Evolutionary conservation across 2,797 vertebrate genomes (phyloP), one percentile per base, ranked within the genome.

Genomic region (Spondyliosoma cantharus): DNA sequence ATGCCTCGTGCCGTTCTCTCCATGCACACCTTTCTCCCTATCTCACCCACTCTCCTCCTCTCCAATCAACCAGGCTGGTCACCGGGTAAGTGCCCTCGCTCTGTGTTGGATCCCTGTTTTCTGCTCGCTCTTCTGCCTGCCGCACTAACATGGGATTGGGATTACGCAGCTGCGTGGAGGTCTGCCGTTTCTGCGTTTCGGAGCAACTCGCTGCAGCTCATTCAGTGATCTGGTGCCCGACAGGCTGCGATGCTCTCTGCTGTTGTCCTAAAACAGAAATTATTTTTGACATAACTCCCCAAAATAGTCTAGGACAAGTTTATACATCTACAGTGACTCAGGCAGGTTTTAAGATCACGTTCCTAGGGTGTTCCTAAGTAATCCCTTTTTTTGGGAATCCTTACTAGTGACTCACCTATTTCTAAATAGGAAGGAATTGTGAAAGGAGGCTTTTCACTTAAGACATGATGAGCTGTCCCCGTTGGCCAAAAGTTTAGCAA

Each of bases 11-110:
- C 92, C 75, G 37, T 89, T 91, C 82, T 93, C 83, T 90, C 82
- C 78, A 85, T 75, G 66, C 92, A 90, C 95, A 92, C 87, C 88
- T 83, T 85, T 85, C 91, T 91, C 91, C 94, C 92, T 94, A 77
- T 93, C 95, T 95, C 95, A 82, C 88, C 72, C 74, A 25, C 92
- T 92, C 91, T 93, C 91, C 94, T 43, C 32, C 94, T 93, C 43
- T 97, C 93, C 97, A 96, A 96, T 97, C 96, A 95, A 96, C 96
- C 96, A 99, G 98, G 96, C 98, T 94, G 97, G 97, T 96, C 98
- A 99, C 97, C 97, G 98, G 98, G 98, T 99, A 99, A 99, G 98
- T 99, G 93, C 88, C 80, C 92, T 87, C 50, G 85, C 93, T 95
- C 82, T 80, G 75, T 85, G 82, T 82, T 83, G 86, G 80, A 63